These are phyloP conservation scores for Mesochorus sp. DNA, from an alignment of 2,888 invertebrate genomes.

Conservation along the genomic window DNA sequence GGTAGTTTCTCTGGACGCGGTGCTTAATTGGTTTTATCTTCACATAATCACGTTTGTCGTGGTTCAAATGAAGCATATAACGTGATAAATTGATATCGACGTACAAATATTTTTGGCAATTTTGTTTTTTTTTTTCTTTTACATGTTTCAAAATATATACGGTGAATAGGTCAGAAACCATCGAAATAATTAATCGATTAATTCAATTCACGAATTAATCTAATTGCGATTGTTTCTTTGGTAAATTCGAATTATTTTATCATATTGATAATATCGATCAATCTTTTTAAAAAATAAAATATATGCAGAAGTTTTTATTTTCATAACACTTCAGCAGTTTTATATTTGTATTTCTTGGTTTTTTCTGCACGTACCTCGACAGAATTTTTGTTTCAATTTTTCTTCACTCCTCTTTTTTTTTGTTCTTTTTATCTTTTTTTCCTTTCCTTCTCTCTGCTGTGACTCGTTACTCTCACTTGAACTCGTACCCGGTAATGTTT, in stretches of 20 bases:
- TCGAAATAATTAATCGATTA: too few species aligned
- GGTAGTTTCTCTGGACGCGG: neutral
- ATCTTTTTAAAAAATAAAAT: too few species aligned
- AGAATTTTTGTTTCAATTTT: neutral
- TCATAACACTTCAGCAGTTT: too few species aligned
- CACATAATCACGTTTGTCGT: neutral
- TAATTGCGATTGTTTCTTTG: too few species aligned
- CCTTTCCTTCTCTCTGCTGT: neutral
- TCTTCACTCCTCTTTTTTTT: neutral
- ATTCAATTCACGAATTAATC: too few species aligned
- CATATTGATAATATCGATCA: too few species aligned
- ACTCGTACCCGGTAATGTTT: constrained; percentile 18
- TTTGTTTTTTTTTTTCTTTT: neutral
- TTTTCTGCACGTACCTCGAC: neutral
- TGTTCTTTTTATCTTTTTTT: neutral
- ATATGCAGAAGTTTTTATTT: too few species aligned
- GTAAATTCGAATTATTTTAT: too few species aligned
- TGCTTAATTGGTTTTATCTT: neutral
- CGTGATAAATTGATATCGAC: constrained; percentile 42
- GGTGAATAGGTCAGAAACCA: too few species aligned
- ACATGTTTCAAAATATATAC: too few species aligned
- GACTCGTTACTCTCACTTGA: constrained; percentile 54
- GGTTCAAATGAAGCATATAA: constrained; percentile 26
- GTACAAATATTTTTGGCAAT: neutral
- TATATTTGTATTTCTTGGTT: too few species aligned